phyloP scores from a whole-genome alignment of 2,113 vertebrate genomes.

The Etheostoma cragini region DNA sequence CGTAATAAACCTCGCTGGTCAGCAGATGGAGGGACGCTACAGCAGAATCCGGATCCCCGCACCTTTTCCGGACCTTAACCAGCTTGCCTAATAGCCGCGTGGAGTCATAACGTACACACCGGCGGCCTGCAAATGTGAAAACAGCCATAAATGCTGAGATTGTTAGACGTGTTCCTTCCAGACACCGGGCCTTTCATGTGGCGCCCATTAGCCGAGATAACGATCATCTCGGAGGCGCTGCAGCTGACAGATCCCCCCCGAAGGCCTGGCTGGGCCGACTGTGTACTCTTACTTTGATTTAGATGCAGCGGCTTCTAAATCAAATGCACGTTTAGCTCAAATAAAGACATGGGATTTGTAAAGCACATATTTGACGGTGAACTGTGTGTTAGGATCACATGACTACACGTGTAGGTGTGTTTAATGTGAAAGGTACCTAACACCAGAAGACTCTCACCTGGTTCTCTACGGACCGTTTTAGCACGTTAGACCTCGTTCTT shows the following conservation, averaged over 20 bases:
- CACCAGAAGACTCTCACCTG: background rate
- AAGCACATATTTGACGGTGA: conserved; percentile 17
- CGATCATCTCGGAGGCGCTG: conserved; percentile 63
- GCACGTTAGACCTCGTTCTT: background rate
- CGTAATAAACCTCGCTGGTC: background rate
- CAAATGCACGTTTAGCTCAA: conserved; percentile 15
- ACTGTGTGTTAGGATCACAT: background rate
- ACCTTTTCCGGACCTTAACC: conserved; percentile 40
- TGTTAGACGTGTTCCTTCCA: conserved; percentile 62
- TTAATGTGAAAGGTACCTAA: background rate
- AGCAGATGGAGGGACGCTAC: background rate
- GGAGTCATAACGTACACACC: conserved; percentile 33
- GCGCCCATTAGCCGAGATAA: conserved; percentile 63
- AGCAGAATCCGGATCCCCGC: conserved; percentile 3
- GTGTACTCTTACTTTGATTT: conserved; percentile 58
- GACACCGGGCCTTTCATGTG: conserved; percentile 57
- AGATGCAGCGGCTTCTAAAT: too few species aligned
- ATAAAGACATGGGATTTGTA: conserved; percentile 26
- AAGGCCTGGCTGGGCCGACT: conserved; percentile 18
- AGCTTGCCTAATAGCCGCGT: conserved; percentile 37
- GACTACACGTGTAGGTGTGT: background rate
- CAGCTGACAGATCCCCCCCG: conserved; percentile 56
- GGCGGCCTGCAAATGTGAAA: conserved; percentile 52
- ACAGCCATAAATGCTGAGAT: conserved; percentile 70
- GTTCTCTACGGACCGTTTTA: background rate